Evolutionary conservation across 2,888 invertebrate genomes (phyloP), one percentile per base, ranked within the genome.

Genomic region (Perithous albicinctus): DNA sequence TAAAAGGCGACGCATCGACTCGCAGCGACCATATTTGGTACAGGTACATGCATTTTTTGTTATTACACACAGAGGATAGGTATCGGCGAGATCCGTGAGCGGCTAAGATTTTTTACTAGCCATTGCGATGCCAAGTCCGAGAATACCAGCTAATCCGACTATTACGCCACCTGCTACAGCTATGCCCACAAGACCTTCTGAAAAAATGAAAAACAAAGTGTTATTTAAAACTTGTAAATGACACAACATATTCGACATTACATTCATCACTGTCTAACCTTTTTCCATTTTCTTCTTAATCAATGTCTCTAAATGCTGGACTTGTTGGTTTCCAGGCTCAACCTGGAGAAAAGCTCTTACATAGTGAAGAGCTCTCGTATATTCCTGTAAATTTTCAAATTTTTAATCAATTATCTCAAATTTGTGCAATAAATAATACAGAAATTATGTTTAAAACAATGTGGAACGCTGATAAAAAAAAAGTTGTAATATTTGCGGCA

Each of bases 251-350:
- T 3, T 10, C 4, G 5, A 18, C 18, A 2, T 46, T 18, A 15
- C 6, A 46, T 23, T 48, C 18, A 48, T 20, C 4, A 8, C 7
- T 23, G 0, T 1, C 12, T 10, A 1, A 95, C 95, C 95, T 93
- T 97, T 97, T 91, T 97, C 97, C 96, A 98, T 97, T 91, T 97
- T 96, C 90, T 97, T 97, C 92, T 97, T 97, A 77, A 99, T 97
- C 84, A 96, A 94, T 84, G 95, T 95, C 95, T 98, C 95, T 83
- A 97, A 94, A 80, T 96, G 94, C 84, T 96, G 93, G 0, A 97
- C 98, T 94, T 99, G 99, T 87, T 96, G 96, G 93, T 99, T 99
- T 54, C 94, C 95, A 0, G 97, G 96, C 92, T 98, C 98, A 63
- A 97, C 96, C 91, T 96, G 95, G 4, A 97, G 93, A 92, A 98